Percentiles rank a stretch among this genome's conserved stretches.
phyloP scores from a whole-genome alignment of 2,888 invertebrate genomes.

The Hedya salicella region DNA sequence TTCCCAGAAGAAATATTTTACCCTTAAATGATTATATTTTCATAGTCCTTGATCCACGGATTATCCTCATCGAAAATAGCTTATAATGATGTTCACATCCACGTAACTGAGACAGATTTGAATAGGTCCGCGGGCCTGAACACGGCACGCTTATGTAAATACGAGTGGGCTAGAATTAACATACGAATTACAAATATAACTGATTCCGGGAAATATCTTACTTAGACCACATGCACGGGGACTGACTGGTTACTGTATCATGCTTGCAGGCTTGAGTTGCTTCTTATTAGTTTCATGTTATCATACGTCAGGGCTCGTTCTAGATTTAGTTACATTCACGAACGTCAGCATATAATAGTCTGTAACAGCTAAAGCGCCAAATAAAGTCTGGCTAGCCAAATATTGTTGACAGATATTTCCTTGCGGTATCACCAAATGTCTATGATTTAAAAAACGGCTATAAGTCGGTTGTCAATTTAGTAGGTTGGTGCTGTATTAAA shows the following conservation, averaged over 20 bases:
- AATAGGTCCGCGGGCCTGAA: slow-evolving; percentile 9
- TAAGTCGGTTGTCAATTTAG: too few species aligned
- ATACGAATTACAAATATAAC: slow-evolving; percentile 41
- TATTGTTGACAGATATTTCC: too few species aligned
- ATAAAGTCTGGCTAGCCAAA: too few species aligned
- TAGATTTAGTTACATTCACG: neutral
- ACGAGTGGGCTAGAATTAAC: slow-evolving; percentile 34
- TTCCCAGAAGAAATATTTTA: too few species aligned
- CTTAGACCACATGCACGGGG: neutral
- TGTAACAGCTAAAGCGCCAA: too few species aligned
- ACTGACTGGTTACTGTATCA: neutral
- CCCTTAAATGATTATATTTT: too few species aligned
- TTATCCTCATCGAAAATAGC: neutral
- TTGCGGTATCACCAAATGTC: too few species aligned
- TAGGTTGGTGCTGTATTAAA: too few species aligned
- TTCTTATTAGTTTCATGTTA: neutral
- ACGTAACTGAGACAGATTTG: neutral
- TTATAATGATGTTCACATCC: neutral
- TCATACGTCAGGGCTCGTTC: neutral
- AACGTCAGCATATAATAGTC: too few species aligned
- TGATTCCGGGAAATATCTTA: slow-evolving; percentile 16
- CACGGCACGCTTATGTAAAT: slow-evolving; percentile 22
- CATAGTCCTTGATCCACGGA: too few species aligned
- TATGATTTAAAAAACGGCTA: too few species aligned
- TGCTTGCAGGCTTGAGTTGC: neutral